Base-by-base conservation (phyloP, 2,888 invertebrate genomes). In the Coleophora deauratella region DNA sequence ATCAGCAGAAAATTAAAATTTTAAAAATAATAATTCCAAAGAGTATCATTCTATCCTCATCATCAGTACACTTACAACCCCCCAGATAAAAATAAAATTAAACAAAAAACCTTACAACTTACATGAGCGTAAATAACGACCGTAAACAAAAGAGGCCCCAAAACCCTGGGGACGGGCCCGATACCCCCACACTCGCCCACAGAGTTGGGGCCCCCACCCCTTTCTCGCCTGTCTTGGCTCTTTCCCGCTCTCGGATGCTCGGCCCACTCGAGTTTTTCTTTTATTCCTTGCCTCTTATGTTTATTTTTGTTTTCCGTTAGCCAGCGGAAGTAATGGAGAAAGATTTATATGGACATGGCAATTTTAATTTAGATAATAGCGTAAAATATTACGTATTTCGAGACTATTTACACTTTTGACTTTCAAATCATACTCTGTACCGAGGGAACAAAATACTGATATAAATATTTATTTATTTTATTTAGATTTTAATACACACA, bases 281-380 rank as follows among this genome's bases (percentile, higher is more conserved):
- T 84, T 82, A 82, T 84, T 78, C 79, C 72, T 67, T 63, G 69
- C 76, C 72, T 72, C 78, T 74, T 77, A 65, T 76, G 73, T 79
- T 81, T 81, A 81, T 84, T 84, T 84, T 84, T 84, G 84, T 84
- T 84, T 82, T 80, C 76, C 68, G 79, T 72, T 77, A 78, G 69
- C 73, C 72, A 54, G 72, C 64, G 81, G 76, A 80, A 80, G 79
- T 82, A 82, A 81, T 78, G 61, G 69, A 62, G 74, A 56, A 71
- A 58, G 60, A 48, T 60, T 66, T 49, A 40, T 61, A 50, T 57
- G 71, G 81, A 78, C 65, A 53, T 49, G 45, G 55, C 50, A 6
- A 6, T 21, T 21, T 21, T 21, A 6, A 21, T 21, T 6, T 6
- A n/a, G n/a, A n/a, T n/a, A n/a, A n/a, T n/a, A 52, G 37, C 36